A percentile compares a stretch with the other conserved stretches of the same genome.
Conservation (phyloP, 2,113 vertebrate genomes). For the Datnioides undecimradiatus region DNA sequence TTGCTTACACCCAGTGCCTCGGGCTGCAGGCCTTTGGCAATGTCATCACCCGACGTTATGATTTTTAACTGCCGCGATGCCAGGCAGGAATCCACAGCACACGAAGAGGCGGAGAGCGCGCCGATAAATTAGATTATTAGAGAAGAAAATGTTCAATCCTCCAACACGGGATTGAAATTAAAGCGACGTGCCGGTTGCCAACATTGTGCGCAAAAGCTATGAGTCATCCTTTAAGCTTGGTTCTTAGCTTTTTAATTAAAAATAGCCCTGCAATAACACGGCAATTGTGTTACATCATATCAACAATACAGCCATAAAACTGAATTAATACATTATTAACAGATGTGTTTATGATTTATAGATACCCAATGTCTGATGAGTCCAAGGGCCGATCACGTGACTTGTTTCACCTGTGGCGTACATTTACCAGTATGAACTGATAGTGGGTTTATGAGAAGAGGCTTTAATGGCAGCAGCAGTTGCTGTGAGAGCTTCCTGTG, state of each 20-base stretch:
- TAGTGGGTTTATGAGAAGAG: too few species aligned
- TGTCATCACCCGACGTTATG: constrained; percentile 11
- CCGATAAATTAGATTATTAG: too few species aligned
- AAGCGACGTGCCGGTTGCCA: not conserved
- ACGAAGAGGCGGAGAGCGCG: not conserved
- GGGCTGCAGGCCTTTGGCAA: not conserved
- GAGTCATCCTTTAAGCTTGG: too few species aligned
- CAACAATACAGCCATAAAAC: too few species aligned
- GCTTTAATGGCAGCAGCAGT: not conserved
- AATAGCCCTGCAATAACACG: too few species aligned
- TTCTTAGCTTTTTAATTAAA: too few species aligned
- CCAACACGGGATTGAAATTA: not conserved
- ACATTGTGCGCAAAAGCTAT: not conserved
- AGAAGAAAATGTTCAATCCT: not conserved
- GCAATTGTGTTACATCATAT: too few species aligned
- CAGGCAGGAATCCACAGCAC: not conserved
- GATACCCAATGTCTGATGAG: too few species aligned
- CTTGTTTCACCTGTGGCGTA: not conserved
- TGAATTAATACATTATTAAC: too few species aligned
- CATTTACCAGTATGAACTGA: not conserved
- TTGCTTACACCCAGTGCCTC: constrained; percentile 19
- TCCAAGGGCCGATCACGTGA: too few species aligned
- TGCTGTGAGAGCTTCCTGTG: not conserved
- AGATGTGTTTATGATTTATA: too few species aligned
- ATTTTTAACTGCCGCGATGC: constrained; percentile 11